A percentile compares a stretch with the other conserved stretches of the same genome.
Evolutionary conservation across 2,888 invertebrate species (phyloP).

Genomic region (Bedellia somnulentella): DNA sequence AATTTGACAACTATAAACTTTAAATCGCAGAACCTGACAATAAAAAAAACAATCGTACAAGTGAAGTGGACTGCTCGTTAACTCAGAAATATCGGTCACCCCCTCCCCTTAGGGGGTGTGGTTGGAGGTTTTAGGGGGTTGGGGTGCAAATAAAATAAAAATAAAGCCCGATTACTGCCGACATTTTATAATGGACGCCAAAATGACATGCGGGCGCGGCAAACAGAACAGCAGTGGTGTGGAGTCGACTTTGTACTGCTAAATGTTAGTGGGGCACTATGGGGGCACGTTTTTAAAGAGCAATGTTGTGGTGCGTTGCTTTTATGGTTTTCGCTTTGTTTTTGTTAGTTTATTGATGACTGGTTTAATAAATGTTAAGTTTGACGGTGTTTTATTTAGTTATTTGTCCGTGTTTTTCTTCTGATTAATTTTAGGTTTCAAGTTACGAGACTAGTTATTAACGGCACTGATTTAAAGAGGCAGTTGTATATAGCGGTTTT

Average conservation of each 20-base stretch:
- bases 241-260: constrained; percentile 10
- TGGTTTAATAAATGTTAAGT: background rate
- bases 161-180: constrained; percentile 55
- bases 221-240: constrained; percentile 17
- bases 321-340: too few relatives aligned
- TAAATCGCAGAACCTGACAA: constrained; percentile 16
- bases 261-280: constrained; percentile 8
- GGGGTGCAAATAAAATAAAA: constrained; percentile 55
- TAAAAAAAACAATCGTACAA: constrained; percentile 26
- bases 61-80: constrained; percentile 51
- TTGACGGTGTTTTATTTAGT: too few relatives aligned
- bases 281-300: constrained; percentile 6
- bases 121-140: too few relatives aligned
- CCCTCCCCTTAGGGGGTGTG: constrained; percentile 11
- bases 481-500: too few relatives aligned
- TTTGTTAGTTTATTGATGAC: constrained; percentile 2
- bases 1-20: too few relatives aligned
- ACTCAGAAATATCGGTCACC: constrained; percentile 50
- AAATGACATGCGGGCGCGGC: constrained; percentile 57
- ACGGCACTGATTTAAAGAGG: too few relatives aligned
- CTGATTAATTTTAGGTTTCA: too few relatives aligned
- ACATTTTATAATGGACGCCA: constrained; percentile 56
- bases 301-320: constrained; percentile 2
- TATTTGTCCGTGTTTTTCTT: too few relatives aligned
- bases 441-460: too few relatives aligned